A percentile compares a stretch with the other conserved stretches of the same genome.
phyloP scores from a whole-genome alignment of 1,140 invertebrate genomes.

The Druon quercuslanigerum region DNA sequence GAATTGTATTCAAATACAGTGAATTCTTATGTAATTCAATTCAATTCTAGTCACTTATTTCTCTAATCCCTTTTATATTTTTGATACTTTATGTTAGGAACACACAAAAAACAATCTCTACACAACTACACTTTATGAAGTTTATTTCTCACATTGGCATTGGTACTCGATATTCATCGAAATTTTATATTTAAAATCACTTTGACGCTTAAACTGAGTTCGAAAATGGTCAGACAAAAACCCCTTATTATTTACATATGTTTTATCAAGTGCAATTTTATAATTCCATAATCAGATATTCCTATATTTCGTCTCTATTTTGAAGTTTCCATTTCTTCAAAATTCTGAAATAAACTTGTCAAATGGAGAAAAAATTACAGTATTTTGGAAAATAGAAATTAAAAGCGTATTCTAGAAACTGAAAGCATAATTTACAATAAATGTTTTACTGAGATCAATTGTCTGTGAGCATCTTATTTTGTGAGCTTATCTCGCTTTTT shows the following conservation, averaged over 20 bases:
- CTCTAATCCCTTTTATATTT: no score
- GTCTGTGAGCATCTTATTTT: slow-evolving; percentile 18
- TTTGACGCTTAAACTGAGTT: not conserved
- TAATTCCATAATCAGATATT: slow-evolving; percentile 15
- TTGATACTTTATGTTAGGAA: no score
- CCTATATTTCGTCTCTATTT: no score
- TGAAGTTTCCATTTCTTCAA: no score
- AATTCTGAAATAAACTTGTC: no score
- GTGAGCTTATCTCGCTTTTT: slow-evolving; percentile 23
- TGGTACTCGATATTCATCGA: no score
- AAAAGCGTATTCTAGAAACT: not conserved
- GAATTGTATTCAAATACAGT: no score
- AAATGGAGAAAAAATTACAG: not conserved
- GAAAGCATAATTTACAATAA: slow-evolving; percentile 19
- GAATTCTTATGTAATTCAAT: no score
- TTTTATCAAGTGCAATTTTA: not conserved
- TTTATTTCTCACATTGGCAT: no score
- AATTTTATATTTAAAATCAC: not conserved
- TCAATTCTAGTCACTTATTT: no score
- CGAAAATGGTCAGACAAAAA: not conserved
- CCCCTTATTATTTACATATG: not conserved
- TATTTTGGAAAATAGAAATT: not conserved
- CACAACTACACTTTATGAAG: no score
- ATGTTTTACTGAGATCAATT: slow-evolving; percentile 21
- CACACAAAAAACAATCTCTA: no score